These are phyloP conservation scores for Cebidichthys violaceus DNA, from an alignment of 2,113 vertebrate genomes.

Conservation along the genomic window DNA sequence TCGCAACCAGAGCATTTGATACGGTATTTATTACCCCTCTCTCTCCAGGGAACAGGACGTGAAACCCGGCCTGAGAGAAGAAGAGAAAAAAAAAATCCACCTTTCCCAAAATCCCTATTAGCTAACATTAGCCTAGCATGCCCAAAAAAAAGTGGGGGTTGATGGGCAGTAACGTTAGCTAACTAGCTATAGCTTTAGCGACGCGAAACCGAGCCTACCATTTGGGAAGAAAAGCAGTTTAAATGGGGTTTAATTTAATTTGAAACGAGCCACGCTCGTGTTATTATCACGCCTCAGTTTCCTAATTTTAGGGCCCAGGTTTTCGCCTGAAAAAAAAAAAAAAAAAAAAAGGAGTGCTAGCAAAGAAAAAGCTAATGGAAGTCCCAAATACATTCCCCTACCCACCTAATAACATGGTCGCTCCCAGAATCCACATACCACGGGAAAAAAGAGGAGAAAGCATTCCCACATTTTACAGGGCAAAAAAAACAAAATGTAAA, in stretches of 20 bases:
- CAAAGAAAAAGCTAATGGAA: conserved; percentile 22
- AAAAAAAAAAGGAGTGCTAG: conserved; percentile 12
- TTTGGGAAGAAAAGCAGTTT: conserved; percentile 2
- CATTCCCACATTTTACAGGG: conserved; percentile 70
- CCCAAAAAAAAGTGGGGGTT: conserved; percentile 11
- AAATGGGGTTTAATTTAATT: not conserved
- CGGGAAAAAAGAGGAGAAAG: conserved; percentile 75
- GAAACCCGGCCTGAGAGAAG: conserved; percentile 16
- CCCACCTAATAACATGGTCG: conserved; percentile 88
- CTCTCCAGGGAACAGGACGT: conserved; percentile 2
- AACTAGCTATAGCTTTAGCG: conserved; percentile 53
- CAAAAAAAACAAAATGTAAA: conserved; percentile 29
- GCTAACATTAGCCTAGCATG: conserved; percentile 64
- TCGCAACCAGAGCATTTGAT: not conserved
- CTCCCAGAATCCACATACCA: conserved; percentile 84
- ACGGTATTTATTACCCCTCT: not conserved
- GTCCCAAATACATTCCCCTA: conserved; percentile 79
- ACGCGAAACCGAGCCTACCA: not conserved
- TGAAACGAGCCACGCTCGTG: not conserved
- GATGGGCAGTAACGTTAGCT: conserved; percentile 41
- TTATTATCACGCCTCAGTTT: not conserved
- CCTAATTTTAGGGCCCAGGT: not conserved
- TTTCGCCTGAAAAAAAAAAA: not conserved
- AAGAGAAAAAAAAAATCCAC: conserved; percentile 7
- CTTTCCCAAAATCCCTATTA: conserved; percentile 42